These are phyloP conservation scores for Pammene fasciana DNA, from an alignment of 2,888 invertebrate species.

Conservation along the genomic window DNA sequence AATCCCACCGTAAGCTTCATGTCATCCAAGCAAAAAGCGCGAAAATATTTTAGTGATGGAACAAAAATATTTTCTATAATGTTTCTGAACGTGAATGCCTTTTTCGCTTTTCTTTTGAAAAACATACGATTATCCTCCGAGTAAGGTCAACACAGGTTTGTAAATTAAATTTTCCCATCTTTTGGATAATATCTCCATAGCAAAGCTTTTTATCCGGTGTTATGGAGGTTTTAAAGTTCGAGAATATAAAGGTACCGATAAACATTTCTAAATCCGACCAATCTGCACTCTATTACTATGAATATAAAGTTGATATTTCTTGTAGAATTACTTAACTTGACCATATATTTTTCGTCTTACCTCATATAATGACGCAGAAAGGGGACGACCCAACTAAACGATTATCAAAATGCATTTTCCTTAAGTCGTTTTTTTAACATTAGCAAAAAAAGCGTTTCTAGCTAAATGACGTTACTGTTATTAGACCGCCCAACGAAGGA, in stretches of 20 bases:
- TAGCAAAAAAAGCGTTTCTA: constrained; percentile 6
- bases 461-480: not conserved
- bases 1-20: no score
- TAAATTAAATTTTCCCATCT: not conserved
- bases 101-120: no score
- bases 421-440: not conserved
- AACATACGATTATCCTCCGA: not conserved
- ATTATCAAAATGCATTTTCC: constrained; percentile 15
- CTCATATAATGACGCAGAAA: constrained; percentile 1
- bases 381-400: constrained; percentile 1
- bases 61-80: no score
- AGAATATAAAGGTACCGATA: not conserved
- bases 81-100: no score
- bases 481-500: no score
- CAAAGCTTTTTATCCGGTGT: not conserved
- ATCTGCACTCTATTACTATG: not conserved
- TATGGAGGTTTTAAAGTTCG: not conserved
- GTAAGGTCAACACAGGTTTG: not conserved
- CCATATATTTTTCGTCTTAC: not conserved
- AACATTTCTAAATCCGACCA: not conserved
- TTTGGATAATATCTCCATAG: not conserved
- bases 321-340: not conserved
- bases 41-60: no score
- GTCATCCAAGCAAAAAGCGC: no score
- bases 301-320: not conserved